phyloP scores from a whole-genome alignment of 2,888 invertebrate species.

The Dendrolimus pini region DNA sequence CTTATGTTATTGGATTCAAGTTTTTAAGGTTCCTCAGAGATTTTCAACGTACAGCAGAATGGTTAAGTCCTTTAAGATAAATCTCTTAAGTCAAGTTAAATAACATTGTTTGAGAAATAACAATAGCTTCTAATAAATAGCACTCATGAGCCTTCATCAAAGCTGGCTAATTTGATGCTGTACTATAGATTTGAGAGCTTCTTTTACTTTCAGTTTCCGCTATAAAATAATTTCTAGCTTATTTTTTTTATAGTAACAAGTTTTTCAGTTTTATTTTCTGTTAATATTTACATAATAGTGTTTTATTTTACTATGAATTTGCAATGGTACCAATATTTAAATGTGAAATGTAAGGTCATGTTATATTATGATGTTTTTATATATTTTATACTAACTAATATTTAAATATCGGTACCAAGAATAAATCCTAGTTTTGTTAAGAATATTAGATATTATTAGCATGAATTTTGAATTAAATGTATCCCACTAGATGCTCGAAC shows the following conservation, averaged over 20 bases:
- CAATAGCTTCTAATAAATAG: constrained; percentile 59
- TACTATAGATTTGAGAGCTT: constrained; percentile 67
- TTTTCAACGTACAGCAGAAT: constrained; percentile 55
- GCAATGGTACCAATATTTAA: too few relatives aligned
- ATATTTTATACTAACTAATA: not conserved
- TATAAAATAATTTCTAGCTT: constrained; percentile 47
- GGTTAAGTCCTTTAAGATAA: constrained; percentile 49
- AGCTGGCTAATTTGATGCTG: constrained; percentile 62
- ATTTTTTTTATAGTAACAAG: constrained; percentile 59
- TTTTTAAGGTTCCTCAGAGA: constrained; percentile 58
- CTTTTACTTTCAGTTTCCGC: constrained; percentile 56
- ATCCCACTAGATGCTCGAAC: constrained; percentile 60
- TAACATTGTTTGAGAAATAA: constrained; percentile 63
- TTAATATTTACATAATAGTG: not conserved
- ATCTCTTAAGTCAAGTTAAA: constrained; percentile 71
- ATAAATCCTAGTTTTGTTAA: constrained; percentile 4
- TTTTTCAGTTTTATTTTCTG: constrained; percentile 33
- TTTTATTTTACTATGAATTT: too few relatives aligned
- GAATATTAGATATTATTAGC: constrained; percentile 31
- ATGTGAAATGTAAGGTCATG: too few relatives aligned
- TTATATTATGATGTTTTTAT: too few relatives aligned
- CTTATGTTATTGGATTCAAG: constrained; percentile 20
- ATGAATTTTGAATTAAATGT: constrained; percentile 50
- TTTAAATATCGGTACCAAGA: constrained; percentile 1
- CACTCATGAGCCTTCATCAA: constrained; percentile 48